A percentile compares a stretch with the other conserved stretches of the same genome.
Conservation (phyloP, 2,797 vertebrate genomes). For the Enteromius mattozi region DNA sequence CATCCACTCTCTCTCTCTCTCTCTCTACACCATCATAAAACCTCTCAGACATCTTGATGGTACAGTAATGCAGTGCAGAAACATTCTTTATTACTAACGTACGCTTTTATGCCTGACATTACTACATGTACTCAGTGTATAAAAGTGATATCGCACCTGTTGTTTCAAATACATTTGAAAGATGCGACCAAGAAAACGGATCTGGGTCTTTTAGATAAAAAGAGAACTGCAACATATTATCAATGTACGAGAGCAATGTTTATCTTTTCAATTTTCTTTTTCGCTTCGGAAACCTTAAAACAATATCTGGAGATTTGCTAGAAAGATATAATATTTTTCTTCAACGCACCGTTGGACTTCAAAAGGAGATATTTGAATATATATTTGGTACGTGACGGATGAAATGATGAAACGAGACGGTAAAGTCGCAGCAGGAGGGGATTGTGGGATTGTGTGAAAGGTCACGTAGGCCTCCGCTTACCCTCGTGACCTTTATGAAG, state of each 20-base stretch:
- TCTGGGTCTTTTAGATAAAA: conserved; percentile 20
- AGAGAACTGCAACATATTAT: conserved; percentile 12
- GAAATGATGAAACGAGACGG: conserved; percentile 20
- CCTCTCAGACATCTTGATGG: conserved; percentile 46
- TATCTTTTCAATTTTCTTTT: conserved; percentile 39
- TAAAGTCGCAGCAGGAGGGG: conserved; percentile 55
- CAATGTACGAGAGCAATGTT: conserved; percentile 23
- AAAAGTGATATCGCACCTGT: conserved; percentile 20
- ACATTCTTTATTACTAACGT: conserved; percentile 32
- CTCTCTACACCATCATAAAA: conserved; percentile 24
- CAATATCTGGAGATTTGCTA: conserved; percentile 15
- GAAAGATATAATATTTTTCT: conserved; percentile 63
- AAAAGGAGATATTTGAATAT: conserved; percentile 74
- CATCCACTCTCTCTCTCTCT: conserved; percentile 7
- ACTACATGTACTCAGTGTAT: background rate
- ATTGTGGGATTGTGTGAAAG: conserved; percentile 70
- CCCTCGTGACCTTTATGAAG: conserved; percentile 70
- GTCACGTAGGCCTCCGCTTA: conserved; percentile 74
- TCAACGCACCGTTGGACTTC: conserved; percentile 75
- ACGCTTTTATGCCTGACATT: conserved; percentile 39
- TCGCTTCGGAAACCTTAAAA: conserved; percentile 29
- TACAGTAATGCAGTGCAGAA: conserved; percentile 41
- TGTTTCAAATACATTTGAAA: conserved; percentile 35
- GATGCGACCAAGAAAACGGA: conserved; percentile 4
- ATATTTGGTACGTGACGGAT: conserved; percentile 59